Conservation (phyloP, 2,888 invertebrate species). For the Lasius fuliginosus region DNA sequence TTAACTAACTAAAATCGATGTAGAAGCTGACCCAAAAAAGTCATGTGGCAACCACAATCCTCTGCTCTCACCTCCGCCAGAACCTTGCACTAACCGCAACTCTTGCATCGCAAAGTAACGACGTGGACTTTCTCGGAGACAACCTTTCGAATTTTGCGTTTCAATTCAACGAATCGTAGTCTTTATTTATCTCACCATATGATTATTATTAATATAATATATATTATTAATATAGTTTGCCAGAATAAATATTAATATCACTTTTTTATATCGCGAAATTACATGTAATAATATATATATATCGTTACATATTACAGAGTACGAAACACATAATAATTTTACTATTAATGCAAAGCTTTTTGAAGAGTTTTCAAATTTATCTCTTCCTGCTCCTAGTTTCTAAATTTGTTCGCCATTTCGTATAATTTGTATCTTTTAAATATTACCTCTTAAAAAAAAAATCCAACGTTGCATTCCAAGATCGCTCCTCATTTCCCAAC, state of each 20-base stretch:
- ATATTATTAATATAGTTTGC: background rate
- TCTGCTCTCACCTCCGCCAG: constrained; percentile 79
- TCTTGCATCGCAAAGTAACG: constrained; percentile 68
- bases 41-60: constrained; percentile 71
- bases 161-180: background rate
- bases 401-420: background rate
- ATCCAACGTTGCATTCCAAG: background rate
- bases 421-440: background rate
- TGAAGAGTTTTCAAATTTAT: background rate
- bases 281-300: background rate
- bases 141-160: constrained; percentile 33
- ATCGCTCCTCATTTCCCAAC: background rate
- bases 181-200: background rate
- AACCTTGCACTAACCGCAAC: constrained; percentile 78
- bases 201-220: background rate
- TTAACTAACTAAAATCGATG: constrained; percentile 37
- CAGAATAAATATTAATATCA: background rate
- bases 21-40: constrained; percentile 37
- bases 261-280: background rate
- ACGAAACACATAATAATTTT: background rate
- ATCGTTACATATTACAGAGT: background rate
- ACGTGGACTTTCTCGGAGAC: constrained; percentile 24
- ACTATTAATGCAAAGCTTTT: background rate
- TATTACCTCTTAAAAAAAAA: background rate
- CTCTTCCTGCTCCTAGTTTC: background rate